Evolutionary conservation across 2,888 invertebrate genomes (phyloP), one percentile per base, ranked within the genome.

Genomic region (Tenthredo distinguenda): DNA sequence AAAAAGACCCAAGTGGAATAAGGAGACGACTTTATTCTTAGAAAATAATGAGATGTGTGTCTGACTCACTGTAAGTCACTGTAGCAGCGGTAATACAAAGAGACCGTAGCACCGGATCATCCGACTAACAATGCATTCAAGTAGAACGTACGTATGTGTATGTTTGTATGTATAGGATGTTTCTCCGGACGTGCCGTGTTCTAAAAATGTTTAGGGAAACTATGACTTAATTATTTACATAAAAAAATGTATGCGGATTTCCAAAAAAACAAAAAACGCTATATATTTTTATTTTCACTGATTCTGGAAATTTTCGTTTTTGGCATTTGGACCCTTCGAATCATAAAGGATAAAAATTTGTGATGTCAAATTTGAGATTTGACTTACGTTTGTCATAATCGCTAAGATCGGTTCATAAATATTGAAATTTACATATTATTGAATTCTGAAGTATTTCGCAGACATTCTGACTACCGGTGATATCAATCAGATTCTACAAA

Each of bases 1-100:
- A 43, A 74, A 43, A 40, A 43, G 15, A 71, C 18, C 55, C n/a
- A 55, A 74, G 40, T 43, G 21, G 77, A 31, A 47, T 15, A 55
- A 34, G 31, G 62, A 84, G 58, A 87, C 84, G 62, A 85, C 86
- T 87, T 84, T 86, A 86, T 85, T 87, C 88, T 87, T 85, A 85
- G 87, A 87, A 88, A 88, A 87, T 89, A 89, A 89, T 89, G 88
- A 88, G 87, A 87, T 88, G 86, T 84, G 85, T 86, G 87, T 50
- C 43, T 43, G 72, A 43, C 40, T 74, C 40, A 74, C 21, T 76
- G 47, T 43, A 77, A 31, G 43, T 31, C 43, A 4, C 40, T 40
- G 40, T 43, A 43, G 26, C n/a, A 74, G 40, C 40, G 40, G 74
- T 43, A 40, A 26, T 62, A 62, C 26, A 62, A 62, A 26, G 62